phyloP scores from a whole-genome alignment of 2,797 vertebrate species.

The Tapera naevia region DNA sequence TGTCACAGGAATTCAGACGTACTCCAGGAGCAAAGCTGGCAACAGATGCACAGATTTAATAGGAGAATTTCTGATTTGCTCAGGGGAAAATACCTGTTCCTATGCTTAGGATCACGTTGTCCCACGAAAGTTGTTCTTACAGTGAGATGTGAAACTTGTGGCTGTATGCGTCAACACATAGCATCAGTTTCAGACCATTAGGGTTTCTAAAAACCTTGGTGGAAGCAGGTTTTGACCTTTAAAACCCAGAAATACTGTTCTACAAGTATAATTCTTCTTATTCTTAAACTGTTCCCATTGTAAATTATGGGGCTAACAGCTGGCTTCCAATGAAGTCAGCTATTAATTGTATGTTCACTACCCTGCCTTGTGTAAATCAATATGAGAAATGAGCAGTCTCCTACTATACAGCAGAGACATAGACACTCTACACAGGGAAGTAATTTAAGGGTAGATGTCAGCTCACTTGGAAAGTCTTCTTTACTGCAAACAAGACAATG shows the following conservation, averaged over 20 bases:
- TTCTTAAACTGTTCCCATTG: constrained; percentile 64
- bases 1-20: neutral
- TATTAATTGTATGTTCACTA: constrained; percentile 82
- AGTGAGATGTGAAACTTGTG: neutral
- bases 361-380: constrained; percentile 80
- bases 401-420: constrained; percentile 64
- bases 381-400: constrained; percentile 77
- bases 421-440: constrained; percentile 65
- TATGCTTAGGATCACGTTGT: neutral
- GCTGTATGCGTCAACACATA: neutral
- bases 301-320: constrained; percentile 82
- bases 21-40: neutral
- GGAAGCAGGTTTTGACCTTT: constrained; percentile 70
- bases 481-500: constrained; percentile 64
- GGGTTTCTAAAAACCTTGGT: constrained; percentile 34
- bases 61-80: neutral
- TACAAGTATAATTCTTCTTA: constrained; percentile 67
- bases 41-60: neutral
- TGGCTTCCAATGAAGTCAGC: constrained; percentile 81
- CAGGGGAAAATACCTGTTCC: neutral
- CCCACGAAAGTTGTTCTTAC: neutral
- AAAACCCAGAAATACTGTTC: constrained; percentile 73
- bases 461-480: constrained; percentile 64
- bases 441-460: constrained; percentile 79
- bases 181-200: constrained; percentile 41